Base-by-base conservation (phyloP, 2,888 invertebrate species). In the Helleia helle region DNA sequence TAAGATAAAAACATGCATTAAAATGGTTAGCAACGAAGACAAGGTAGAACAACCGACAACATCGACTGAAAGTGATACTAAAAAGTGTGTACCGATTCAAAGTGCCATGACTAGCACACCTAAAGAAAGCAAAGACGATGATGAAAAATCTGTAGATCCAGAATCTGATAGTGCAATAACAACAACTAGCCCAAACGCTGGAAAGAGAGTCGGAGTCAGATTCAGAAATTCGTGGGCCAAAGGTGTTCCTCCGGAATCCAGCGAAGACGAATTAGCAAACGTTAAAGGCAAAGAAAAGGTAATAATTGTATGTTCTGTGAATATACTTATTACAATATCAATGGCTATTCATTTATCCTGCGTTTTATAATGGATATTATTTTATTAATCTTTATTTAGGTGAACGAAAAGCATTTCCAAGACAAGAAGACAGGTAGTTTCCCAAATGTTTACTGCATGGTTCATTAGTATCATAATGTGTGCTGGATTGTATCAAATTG, bases 151-250 rank as follows among this genome's bases (percentile, higher is more conserved):
- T 1, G 38, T 63, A 6, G 73, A 71, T 34, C 62, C 64, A 4
- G 80, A 80, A 44, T 77, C 79, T 0, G 84, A 84, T 44, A 65
- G 63, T 18, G 67, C 64, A 8, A 59, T 59, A 25, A 66, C 70
- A 0, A 71, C 67, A 8, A 74, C 67, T 44, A 74, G 70, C 47
- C 72, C 71, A 0, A 64, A 55, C 46, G 59, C 57, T 5, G 60
- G 61, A 3, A 84, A 80, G 55, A 58, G 77, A 46, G 55, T 65
- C 7, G 76, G 77, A 1, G 83, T 77, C 1, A 60, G 84, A 42
- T 85, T 84, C 48, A 63, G 81, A 53, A 73, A 65, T 11, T 71
- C 77, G 0, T 76, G 85, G 80, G 59, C 62, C 5, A 65, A 69
- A 51, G 71, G 71, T 17, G 48, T 65, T 17, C 56, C 52, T 4